Percentiles rank a stretch among this genome's conserved stretches.
phyloP scores from a whole-genome alignment of 2,888 invertebrate species.

The Alsophila aescularia region DNA sequence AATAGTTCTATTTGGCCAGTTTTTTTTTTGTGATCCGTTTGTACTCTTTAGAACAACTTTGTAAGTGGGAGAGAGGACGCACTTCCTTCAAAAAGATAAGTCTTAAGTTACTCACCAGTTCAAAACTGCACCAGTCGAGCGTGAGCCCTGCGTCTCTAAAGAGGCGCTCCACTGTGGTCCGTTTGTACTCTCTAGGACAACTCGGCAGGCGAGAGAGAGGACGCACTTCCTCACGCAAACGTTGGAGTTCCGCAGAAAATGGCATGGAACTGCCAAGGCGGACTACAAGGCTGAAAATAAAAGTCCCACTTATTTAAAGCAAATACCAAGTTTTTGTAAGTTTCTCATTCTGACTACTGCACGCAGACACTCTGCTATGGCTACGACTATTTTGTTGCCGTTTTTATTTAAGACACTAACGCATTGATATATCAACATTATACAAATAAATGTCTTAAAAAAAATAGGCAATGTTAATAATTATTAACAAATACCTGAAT shows the following conservation, averaged over 20 bases:
- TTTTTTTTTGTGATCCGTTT: conserved; percentile 87
- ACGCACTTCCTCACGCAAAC: conserved; percentile 91
- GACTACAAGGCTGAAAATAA: conserved; percentile 87
- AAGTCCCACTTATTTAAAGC: no score
- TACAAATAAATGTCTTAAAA: no score
- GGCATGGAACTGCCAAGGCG: conserved; percentile 90
- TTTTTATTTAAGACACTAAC: no score
- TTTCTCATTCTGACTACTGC: no score
- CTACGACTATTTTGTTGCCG: no score
- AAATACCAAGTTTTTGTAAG: no score
- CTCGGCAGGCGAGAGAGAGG: conserved; percentile 90
- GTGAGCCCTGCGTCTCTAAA: conserved; percentile 92
- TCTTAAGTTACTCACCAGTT: conserved; percentile 84
- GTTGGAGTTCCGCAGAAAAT: conserved; percentile 88
- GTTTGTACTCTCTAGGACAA: conserved; percentile 92
- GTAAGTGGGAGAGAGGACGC: conserved; percentile 90
- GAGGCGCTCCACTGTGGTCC: conserved; percentile 92
- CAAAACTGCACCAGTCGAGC: conserved; percentile 95
- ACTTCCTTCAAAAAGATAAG: conserved; percentile 88
- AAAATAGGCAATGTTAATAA: no score
- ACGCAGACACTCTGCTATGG: no score
- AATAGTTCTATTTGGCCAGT: no score
- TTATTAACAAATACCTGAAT: no score
- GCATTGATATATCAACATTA: no score
- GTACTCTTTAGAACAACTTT: conserved; percentile 91